phyloP scores from a whole-genome alignment of 92 coral and sea anemone genomes.

The Metridium senile region DNA sequence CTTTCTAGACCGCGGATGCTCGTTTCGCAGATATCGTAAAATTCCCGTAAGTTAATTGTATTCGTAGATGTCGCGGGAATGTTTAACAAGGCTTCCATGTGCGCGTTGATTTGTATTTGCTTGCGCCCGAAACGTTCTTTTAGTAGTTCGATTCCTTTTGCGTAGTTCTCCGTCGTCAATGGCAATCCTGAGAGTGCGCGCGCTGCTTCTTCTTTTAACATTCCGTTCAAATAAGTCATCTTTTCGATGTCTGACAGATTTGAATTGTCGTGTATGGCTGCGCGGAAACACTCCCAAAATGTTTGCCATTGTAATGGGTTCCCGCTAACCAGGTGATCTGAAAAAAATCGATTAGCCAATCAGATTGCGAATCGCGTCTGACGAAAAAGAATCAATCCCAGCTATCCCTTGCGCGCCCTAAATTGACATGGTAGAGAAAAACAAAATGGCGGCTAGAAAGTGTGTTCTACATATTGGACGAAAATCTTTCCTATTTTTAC shows the following conservation, averaged over 20 bases:
- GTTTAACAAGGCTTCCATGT: too few relatives aligned
- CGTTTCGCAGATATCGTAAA: slow-evolving; percentile 57
- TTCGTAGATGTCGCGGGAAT: slow-evolving; percentile 37
- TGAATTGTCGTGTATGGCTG: slow-evolving; percentile 28
- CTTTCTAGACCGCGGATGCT: slow-evolving; percentile 66
- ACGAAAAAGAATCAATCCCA: slow-evolving; percentile 4
- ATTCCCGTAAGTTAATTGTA: slow-evolving; percentile 46
- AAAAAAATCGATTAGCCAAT: neutral
- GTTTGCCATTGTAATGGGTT: slow-evolving; percentile 55
- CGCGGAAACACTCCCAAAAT: slow-evolving; percentile 61
- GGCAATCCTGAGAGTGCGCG: slow-evolving; percentile 62
- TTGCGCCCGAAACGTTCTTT: slow-evolving; percentile 68
- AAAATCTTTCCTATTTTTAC: neutral
- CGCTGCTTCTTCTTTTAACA: slow-evolving; percentile 57
- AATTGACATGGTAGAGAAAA: neutral
- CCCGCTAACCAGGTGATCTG: slow-evolving; percentile 29
- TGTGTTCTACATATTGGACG: neutral
- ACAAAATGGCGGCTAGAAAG: slow-evolving; percentile 5
- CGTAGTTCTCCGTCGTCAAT: slow-evolving; percentile 55
- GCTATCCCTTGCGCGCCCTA: neutral
- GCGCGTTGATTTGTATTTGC: slow-evolving; percentile 57
- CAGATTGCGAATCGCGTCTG: slow-evolving; percentile 1
- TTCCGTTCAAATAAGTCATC: slow-evolving; percentile 39
- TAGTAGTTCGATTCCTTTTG: slow-evolving; percentile 60
- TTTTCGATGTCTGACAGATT: slow-evolving; percentile 19